A percentile compares a stretch with the other conserved stretches of the same genome.
Conservation (phyloP, 2,113 vertebrate species). For the Alethe castanea region DNA sequence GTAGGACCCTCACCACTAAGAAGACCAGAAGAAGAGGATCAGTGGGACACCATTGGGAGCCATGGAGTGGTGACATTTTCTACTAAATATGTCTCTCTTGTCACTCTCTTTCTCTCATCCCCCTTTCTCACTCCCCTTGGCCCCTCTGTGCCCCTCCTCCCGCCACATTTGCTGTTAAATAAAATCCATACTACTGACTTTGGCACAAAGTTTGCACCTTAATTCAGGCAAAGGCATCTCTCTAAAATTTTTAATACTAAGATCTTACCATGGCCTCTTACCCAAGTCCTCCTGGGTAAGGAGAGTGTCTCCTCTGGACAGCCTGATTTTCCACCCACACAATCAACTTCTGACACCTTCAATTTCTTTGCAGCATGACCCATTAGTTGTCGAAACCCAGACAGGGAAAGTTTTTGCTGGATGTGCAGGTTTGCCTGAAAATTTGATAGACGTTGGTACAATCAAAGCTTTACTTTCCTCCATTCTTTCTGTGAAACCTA, state of each 20-base stretch:
- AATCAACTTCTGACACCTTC: neutral
- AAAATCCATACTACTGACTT: neutral
- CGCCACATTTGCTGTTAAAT: neutral
- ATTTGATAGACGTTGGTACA: neutral
- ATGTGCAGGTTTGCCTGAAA: neutral
- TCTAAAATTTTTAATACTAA: neutral
- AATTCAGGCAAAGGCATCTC: neutral
- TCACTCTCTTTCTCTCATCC: neutral
- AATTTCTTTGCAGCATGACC: neutral
- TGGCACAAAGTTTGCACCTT: neutral
- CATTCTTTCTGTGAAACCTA: neutral
- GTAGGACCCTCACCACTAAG: neutral
- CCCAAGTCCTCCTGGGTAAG: neutral
- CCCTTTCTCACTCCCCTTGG: neutral
- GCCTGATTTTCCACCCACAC: neutral
- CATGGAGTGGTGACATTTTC: neutral
- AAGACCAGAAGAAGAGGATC: neutral
- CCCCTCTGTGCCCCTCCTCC: accelerated
- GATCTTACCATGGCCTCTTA: neutral
- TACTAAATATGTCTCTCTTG: neutral
- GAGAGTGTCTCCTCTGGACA: neutral
- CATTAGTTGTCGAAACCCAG: neutral
- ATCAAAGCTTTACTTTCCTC: neutral
- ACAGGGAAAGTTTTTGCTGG: neutral
- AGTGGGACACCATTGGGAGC: neutral